Percentiles rank a stretch among this genome's conserved stretches.
phyloP scores from a whole-genome alignment of 1,140 invertebrate species.

The Theocolax elegans region DNA sequence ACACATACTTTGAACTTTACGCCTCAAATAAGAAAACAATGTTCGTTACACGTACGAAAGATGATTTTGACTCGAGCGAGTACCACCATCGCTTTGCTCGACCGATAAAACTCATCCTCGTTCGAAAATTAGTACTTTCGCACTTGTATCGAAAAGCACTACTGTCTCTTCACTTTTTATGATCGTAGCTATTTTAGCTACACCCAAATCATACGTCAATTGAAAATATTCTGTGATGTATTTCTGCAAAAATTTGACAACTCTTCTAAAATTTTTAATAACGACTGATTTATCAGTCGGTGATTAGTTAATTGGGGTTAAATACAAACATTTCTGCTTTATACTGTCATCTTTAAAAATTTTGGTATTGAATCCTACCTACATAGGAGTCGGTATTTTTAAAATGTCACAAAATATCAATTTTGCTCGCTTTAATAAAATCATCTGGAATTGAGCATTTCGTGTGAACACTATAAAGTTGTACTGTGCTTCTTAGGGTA shows the following conservation, averaged over 20 bases:
- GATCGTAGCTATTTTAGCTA: constrained; percentile 57
- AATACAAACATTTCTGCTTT: constrained; percentile 47
- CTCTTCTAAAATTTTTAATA: constrained; percentile 49
- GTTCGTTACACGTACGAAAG: too few relatives aligned
- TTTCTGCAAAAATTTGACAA: constrained; percentile 47
- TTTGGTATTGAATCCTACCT: constrained; percentile 46
- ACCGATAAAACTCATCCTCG: too few relatives aligned
- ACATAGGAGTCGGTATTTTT: constrained; percentile 46
- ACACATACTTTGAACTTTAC: too few relatives aligned
- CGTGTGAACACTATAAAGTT: constrained; percentile 12
- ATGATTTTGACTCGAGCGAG: too few relatives aligned
- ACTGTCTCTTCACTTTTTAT: constrained; percentile 54
- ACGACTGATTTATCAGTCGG: constrained; percentile 55
- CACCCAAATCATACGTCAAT: constrained; percentile 58
- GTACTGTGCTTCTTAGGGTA: constrained; percentile 48
- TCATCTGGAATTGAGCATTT: not conserved
- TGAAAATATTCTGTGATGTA: constrained; percentile 49
- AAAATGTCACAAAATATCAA: constrained; percentile 41
- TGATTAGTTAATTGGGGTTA: constrained; percentile 53
- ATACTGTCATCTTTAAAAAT: constrained; percentile 27
- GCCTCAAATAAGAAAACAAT: too few relatives aligned
- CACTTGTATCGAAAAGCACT: too few relatives aligned
- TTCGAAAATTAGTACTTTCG: too few relatives aligned
- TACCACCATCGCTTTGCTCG: too few relatives aligned
- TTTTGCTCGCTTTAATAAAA: too few relatives aligned